Evolutionary conservation across 2,113 vertebrate species (phyloP).

Genomic region (Carassius gibelio): DNA sequence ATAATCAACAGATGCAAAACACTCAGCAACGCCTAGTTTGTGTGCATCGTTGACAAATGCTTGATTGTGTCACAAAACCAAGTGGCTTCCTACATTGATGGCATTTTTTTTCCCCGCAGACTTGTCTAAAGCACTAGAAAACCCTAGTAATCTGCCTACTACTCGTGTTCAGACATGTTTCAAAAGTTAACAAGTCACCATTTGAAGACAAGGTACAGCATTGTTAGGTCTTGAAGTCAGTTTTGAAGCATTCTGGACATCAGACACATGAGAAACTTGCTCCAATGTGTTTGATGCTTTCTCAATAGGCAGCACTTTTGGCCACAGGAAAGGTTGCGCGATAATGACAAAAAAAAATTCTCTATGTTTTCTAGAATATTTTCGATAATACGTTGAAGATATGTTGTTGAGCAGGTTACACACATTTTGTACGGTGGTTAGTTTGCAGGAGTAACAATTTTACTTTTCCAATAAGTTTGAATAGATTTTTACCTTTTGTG

Average conservation of each 20-base stretch:
- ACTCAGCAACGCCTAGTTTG: neutral
- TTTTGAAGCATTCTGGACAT: neutral
- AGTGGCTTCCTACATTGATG: neutral
- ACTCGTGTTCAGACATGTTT: neutral
- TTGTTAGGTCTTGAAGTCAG: neutral
- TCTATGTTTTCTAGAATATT: too few relatives aligned
- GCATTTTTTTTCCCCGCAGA: neutral
- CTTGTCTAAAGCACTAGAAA: neutral
- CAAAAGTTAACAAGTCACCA: neutral
- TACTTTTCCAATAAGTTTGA: too few relatives aligned
- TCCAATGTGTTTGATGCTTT: neutral
- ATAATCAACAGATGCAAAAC: neutral
- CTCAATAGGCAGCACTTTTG: neutral
- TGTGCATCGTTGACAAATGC: neutral
- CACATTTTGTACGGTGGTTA: too few relatives aligned
- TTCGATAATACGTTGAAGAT: too few relatives aligned
- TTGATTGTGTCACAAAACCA: neutral
- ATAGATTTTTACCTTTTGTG: too few relatives aligned
- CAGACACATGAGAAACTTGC: too few relatives aligned
- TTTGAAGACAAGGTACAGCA: neutral
- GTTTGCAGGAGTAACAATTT: too few relatives aligned
- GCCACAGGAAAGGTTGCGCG: neutral
- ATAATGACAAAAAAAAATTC: too few relatives aligned
- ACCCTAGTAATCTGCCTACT: neutral
- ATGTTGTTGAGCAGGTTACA: too few relatives aligned